Percentiles rank a stretch among this genome's conserved stretches.
Evolutionary conservation across 2,113 vertebrate genomes (phyloP).

Genomic region (Tenrec ecaudatus): DNA sequence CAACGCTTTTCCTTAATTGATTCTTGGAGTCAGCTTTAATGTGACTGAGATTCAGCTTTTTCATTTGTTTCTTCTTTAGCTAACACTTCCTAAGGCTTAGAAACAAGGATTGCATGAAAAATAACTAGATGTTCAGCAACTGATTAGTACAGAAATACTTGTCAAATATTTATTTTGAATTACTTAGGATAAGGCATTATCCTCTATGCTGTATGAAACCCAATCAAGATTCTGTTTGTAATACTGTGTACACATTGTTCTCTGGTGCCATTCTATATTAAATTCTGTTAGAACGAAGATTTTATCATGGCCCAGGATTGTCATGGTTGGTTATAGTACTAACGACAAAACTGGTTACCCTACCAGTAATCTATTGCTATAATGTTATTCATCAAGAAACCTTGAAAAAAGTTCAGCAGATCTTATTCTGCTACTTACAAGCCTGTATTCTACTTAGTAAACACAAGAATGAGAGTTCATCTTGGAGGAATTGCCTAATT

Average conservation of each 20-base stretch:
- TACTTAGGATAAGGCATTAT: conserved; percentile 53
- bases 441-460: background rate
- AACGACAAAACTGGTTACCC: conserved; percentile 35
- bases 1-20: conserved; percentile 47
- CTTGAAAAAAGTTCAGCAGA: conserved; percentile 36
- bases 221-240: conserved; percentile 77
- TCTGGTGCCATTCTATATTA: conserved; percentile 69
- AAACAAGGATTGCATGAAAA: conserved; percentile 61
- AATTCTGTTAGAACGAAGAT: conserved; percentile 64
- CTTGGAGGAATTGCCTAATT: background rate
- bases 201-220: conserved; percentile 60
- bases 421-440: background rate
- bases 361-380: background rate
- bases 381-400: conserved; percentile 30
- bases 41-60: conserved; percentile 46
- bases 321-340: conserved; percentile 39
- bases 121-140: conserved; percentile 65
- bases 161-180: conserved; percentile 83
- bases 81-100: conserved; percentile 62
- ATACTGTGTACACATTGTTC: conserved; percentile 73
- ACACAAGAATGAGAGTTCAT: background rate
- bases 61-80: conserved; percentile 51
- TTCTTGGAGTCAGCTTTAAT: conserved; percentile 15
- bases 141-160: conserved; percentile 72
- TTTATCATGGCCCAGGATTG: conserved; percentile 29